Conservation (phyloP, 2,113 vertebrate genomes). For the Crotalus viridis region DNA sequence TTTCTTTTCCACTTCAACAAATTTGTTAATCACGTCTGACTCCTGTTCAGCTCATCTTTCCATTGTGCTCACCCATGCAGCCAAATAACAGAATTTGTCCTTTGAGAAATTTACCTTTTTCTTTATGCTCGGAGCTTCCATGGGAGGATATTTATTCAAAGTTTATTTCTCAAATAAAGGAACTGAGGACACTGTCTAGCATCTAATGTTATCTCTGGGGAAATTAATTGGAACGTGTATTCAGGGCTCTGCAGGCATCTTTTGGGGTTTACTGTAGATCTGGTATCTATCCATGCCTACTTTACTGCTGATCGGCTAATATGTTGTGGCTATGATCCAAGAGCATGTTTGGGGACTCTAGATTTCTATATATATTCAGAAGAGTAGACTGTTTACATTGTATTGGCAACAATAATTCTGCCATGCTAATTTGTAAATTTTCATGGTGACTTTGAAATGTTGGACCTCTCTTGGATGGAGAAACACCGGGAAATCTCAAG, state of each 20-base stretch:
- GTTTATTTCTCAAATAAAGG: constrained; percentile 2
- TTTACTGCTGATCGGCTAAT: not conserved
- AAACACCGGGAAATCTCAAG: not conserved
- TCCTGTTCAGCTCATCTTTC: constrained; percentile 30
- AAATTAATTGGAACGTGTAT: not conserved
- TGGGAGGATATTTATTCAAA: constrained; percentile 26
- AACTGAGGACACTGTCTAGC: not conserved
- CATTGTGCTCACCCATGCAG: constrained; percentile 14
- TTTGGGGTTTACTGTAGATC: not conserved
- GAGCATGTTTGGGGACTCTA: no score
- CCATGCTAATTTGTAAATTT: not conserved
- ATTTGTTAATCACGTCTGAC: constrained; percentile 36
- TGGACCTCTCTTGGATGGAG: not conserved
- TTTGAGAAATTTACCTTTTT: constrained; percentile 36
- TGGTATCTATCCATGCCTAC: no score
- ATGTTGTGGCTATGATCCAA: not conserved
- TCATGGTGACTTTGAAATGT: not conserved
- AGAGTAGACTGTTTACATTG: not conserved
- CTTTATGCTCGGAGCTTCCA: constrained; percentile 23
- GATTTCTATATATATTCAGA: not conserved
- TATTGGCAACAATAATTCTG: not conserved
- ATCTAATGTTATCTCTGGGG: not conserved
- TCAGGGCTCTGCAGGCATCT: not conserved
- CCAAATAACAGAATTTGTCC: constrained; percentile 33
- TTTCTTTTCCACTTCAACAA: constrained; percentile 33